Evolutionary conservation across 2,888 invertebrate species (phyloP), one percentile per base, ranked within the genome.

Genomic region (Silvanus unidentatus): DNA sequence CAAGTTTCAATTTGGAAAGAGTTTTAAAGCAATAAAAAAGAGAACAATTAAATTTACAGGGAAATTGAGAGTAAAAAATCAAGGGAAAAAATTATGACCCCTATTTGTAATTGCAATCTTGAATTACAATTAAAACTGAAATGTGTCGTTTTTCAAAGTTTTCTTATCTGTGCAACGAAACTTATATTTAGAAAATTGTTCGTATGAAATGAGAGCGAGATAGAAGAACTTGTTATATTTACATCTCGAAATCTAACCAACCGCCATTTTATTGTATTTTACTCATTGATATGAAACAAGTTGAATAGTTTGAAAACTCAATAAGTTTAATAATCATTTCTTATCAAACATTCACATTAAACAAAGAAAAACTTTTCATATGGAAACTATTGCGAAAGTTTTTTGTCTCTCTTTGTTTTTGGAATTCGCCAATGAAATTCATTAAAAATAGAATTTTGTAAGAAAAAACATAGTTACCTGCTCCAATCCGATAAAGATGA

Each of bases 401-500:
- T 15, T 9, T 14, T 35, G 2, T 12, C 10, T 32, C 16, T 34
- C n/a, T 11, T 29, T 27, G 8, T 12, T 22, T 22, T 22, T 22
- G 22, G 8, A 8, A 22, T 22, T 5, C 8, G 3, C 22, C 3
- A 22, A 22, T 5, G 8, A 22, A n/a, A n/a, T n/a, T n/a, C n/a
- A n/a, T n/a, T 22, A 22, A 22, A 22, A 22, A 22, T 22, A 22
- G 22, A 3, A 32, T 32, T 12, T 32, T 32, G 5, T 9, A 8
- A 5, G 3, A 32, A n/a, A 32, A 5, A 32, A 32, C 11, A 8
- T 5, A n/a, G 52, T 55, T 62, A 70, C 71, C 67, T 72, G 72
- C 54, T 67, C 66, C 41, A 69, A 53, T 34, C 71, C 72, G 38
- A 70, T 61, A 38, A 57, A 53, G 40, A 70, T 57, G 39, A 72